Base-by-base conservation (phyloP, 1,140 invertebrate genomes). In the Zophobas morio region DNA sequence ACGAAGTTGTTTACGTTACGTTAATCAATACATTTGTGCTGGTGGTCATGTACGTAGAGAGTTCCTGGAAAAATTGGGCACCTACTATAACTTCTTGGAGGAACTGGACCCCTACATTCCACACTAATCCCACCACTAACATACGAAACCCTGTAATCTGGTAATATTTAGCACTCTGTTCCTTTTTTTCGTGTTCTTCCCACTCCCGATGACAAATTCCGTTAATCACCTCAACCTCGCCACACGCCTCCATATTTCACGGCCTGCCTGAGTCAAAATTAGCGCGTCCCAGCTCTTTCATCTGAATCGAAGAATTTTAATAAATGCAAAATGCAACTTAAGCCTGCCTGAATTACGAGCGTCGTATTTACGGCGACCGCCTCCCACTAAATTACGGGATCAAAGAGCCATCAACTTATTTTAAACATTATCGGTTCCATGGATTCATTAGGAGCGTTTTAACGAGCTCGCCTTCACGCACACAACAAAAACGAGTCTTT, bases 331-430 rank as follows among this genome's bases (percentile, higher is more conserved):
- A 40, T 40, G 60, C 60, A 40, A 40, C 60, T 66, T 42, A 42
- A 66, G 60, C 37, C 56, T 33, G 34, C 36, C 8, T n/a, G 36
- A 60, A 39, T 60, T 60, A 60, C 56, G 56, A 60, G 56, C 53
- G n/a, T n/a, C 53, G 33, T 60, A 36, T 60, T 60, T 60, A 60
- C 37, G 56, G 56, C 35, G 37, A 36, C 40, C 39, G 49, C 8
- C 34, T 32, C 60, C 60, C 39, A 66, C 60, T 66, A 66, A 66
- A 66, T 66, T 66, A 42, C 39, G 8, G 8, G 60, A 66, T 66
- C 60, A 66, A 66, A 66, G 60, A 42, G 33, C 60, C 60, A 66
- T 47, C 60, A 32, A 66, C 37, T 66, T 66, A 66, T 66, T 66
- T 66, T 66, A 66, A 66, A 66, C 39, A 42, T 66, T 66, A 37